These are phyloP conservation scores for Drosophila pseudotalamancana DNA, from an alignment of 2,888 invertebrate genomes.

Conservation along the genomic window DNA sequence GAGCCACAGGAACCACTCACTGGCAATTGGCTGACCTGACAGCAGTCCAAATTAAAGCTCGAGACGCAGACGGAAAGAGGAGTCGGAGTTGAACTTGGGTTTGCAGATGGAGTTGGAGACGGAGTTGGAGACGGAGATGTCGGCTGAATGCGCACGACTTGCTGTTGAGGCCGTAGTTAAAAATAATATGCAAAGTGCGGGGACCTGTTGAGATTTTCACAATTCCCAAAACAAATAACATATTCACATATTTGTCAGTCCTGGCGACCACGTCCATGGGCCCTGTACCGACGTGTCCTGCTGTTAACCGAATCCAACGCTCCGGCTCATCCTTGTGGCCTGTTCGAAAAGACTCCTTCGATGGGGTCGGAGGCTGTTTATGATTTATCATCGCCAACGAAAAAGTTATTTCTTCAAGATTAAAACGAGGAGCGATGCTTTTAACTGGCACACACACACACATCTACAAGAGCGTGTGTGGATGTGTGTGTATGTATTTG, in stretches of 20 bases:
- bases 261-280: slow-evolving; percentile 32
- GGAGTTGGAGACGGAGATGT: slow-evolving; percentile 5
- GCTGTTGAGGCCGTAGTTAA: slow-evolving; percentile 62
- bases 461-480: not conserved
- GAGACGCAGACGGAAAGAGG: not conserved
- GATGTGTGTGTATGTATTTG: slow-evolving; percentile 17
- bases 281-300: slow-evolving; percentile 30
- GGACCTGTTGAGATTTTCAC: slow-evolving; percentile 83
- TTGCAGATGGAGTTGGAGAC: not conserved
- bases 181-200: slow-evolving; percentile 82
- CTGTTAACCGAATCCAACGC: slow-evolving; percentile 3
- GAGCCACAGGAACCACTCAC: slow-evolving; percentile 30
- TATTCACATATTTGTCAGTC: slow-evolving; percentile 81
- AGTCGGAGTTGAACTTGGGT: too few species aligned
- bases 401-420: slow-evolving; percentile 81
- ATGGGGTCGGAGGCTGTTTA: slow-evolving; percentile 62
- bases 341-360: slow-evolving; percentile 9
- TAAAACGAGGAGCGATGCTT: slow-evolving; percentile 71
- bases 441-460: slow-evolving; percentile 47
- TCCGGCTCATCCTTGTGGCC: not conserved
- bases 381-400: slow-evolving; percentile 81
- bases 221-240: slow-evolving; percentile 83
- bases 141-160: slow-evolving; percentile 51
- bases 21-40: slow-evolving; percentile 56
- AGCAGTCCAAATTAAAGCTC: slow-evolving; percentile 17